These are phyloP conservation scores for Rugalucina vietnamica DNA, from an alignment of 2,888 invertebrate genomes.

Conservation along the genomic window DNA sequence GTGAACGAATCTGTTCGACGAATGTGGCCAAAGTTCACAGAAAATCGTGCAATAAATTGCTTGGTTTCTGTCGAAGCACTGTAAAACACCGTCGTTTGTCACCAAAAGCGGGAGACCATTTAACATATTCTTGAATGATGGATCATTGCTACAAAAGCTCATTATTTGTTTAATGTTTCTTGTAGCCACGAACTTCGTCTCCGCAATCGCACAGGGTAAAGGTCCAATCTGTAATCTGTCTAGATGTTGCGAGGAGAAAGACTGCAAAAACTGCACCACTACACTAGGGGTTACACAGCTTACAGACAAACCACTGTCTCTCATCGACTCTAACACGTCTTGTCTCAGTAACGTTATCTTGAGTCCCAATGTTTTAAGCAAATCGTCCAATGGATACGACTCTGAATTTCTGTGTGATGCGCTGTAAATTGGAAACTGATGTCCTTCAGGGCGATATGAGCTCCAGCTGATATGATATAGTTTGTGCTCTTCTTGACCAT, in stretches of 20 bases:
- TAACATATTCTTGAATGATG: slow-evolving; percentile 16
- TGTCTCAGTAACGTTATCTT: slow-evolving; percentile 43
- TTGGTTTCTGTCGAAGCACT: slow-evolving; percentile 6
- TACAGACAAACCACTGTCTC: slow-evolving; percentile 6
- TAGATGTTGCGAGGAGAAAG: background rate
- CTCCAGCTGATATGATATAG: too few species aligned
- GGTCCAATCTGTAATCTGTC: background rate
- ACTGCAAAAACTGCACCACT: slow-evolving; percentile 47
- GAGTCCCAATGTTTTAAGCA: slow-evolving; percentile 51
- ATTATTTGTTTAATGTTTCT: slow-evolving; percentile 27
- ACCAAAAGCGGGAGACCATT: slow-evolving; percentile 56
- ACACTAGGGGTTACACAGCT: slow-evolving; percentile 22
- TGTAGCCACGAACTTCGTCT: slow-evolving; percentile 28
- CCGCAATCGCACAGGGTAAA: background rate
- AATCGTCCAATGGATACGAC: background rate
- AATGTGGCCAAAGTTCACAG: slow-evolving; percentile 31
- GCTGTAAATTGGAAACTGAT: background rate
- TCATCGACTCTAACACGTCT: slow-evolving; percentile 27
- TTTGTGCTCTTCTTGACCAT: background rate
- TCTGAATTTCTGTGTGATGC: background rate
- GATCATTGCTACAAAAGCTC: slow-evolving; percentile 30
- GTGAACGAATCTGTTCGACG: slow-evolving; percentile 40
- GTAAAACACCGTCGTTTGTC: slow-evolving; percentile 39
- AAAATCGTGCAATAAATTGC: slow-evolving; percentile 35
- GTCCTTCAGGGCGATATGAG: background rate